phyloP scores from a whole-genome alignment of 2,888 invertebrate genomes.

The Hedychridium roseum region DNA sequence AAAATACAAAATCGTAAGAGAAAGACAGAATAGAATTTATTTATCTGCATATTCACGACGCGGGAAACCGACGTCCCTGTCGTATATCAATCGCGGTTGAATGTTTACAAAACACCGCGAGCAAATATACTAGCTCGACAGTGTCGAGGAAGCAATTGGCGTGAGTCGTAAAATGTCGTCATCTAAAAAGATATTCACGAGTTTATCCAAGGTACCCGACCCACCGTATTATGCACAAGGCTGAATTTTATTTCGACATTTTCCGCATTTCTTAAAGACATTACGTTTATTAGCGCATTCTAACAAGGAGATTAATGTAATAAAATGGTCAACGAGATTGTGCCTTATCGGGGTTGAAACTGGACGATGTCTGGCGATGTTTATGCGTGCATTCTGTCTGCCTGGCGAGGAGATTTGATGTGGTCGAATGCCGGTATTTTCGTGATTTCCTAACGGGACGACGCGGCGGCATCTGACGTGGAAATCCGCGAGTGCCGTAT shows the following conservation, averaged over 20 bases:
- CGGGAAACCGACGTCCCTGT: slow-evolving; percentile 5
- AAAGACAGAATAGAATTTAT: no score
- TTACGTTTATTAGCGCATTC: no score
- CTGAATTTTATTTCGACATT: no score
- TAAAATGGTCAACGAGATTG: no score
- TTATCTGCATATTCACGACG: no score
- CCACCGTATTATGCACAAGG: no score
- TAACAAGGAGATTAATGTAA: no score
- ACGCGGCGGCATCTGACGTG: slow-evolving; percentile 50
- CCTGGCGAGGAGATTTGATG: slow-evolving; percentile 24
- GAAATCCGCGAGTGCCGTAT: slow-evolving; percentile 49
- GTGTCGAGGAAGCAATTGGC: no score
- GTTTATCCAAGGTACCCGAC: slow-evolving; percentile 9
- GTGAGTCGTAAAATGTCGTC: no score
- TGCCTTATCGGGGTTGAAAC: no score
- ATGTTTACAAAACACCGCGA: slow-evolving; percentile 10
- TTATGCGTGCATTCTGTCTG: slow-evolving; percentile 2
- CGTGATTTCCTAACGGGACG: slow-evolving; percentile 41
- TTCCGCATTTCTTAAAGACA: no score
- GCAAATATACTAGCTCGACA: slow-evolving; percentile 6
- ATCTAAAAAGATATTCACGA: slow-evolving; percentile 62
- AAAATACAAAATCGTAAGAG: no score
- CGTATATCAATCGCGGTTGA: slow-evolving; percentile 19
- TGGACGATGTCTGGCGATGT: slow-evolving; percentile 9
- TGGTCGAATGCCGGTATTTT: slow-evolving; percentile 39